Percentiles rank a stretch among this genome's conserved stretches.
These are phyloP conservation scores for Amblyjoppa proteus DNA, from an alignment of 2,888 invertebrate genomes.

Conservation along the genomic window DNA sequence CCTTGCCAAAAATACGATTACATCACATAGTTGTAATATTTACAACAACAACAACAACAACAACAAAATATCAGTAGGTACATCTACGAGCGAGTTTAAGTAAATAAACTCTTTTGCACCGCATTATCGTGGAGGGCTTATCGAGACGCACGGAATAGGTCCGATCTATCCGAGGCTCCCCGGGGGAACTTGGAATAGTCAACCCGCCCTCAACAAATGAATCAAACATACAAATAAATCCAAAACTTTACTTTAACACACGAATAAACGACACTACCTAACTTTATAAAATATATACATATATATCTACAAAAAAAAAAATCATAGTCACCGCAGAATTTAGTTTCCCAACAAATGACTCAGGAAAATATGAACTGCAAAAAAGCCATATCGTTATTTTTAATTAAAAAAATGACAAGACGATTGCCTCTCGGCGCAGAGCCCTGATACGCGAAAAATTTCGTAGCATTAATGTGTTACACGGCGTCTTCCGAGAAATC, in stretches of 20 bases:
- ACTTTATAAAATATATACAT: no score
- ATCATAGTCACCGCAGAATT: background rate
- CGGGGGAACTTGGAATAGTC: background rate
- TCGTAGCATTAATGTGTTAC: background rate
- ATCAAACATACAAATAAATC: no score
- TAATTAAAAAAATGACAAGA: background rate
- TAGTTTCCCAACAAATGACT: background rate
- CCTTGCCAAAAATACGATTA: no score
- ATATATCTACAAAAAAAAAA: no score
- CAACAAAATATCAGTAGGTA: no score
- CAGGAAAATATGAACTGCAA: background rate
- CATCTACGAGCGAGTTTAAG: background rate
- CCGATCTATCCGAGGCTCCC: background rate
- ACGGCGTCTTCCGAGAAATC: constrained; percentile 21
- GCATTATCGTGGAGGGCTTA: background rate
- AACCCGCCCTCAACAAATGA: background rate
- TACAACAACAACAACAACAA: no score
- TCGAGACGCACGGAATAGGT: background rate
- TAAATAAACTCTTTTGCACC: constrained; percentile 2
- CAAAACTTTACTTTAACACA: no score
- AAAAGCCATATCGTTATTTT: background rate
- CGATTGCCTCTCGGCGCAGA: background rate
- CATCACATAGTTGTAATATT: no score
- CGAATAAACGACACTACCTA: background rate
- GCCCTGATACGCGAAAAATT: background rate